Base-by-base conservation (phyloP, 64 coral and sea anemone species). In the Dendrophyllia cribrosa region DNA sequence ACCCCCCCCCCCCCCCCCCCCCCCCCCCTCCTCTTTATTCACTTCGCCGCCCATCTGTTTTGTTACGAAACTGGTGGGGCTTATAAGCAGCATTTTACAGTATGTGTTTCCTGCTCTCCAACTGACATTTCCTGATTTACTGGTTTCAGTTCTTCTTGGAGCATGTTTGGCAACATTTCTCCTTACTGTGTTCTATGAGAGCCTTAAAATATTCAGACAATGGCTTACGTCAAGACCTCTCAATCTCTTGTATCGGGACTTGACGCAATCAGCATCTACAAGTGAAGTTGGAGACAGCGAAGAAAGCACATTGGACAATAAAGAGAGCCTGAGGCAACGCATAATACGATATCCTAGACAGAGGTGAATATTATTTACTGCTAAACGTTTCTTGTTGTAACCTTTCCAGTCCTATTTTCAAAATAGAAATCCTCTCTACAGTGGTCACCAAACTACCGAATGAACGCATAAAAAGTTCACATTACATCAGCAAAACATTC, bases 201-300 rank as follows among this genome's bases (percentile, higher is more conserved):
- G 80, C 60, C 45, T 84, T 16, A 84, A 67, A 84, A 49, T 84
- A 13, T 68, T 84, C 44, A 84, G 80, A 47, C 60, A 67, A 63
- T 84, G 80, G 80, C 61, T 84, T 3, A n/a, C 51, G 63, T 84
- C 3, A 43, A 66, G 62, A 52, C 62, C 59, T 50, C 61, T 84
- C 44, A 43, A 17, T 51, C 58, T 22, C 61, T 50, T 84, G 11
- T 11, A 67, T 9, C 20, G 63, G n/a, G 62, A 62, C 44, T n/a
- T 84, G 3, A 44, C 43, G 7, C 61, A 68, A 51, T 84, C 80
- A 21, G 14, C 43, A 24, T 16, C 24, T 24, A 51, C 80, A 67
- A 65, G 45, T n/a, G 58, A 46, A 64, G 59, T 64, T 62, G 21
- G 43, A 58, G 58, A 64, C 59, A n/a, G 19, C 7, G 2, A 12